Percentiles rank a stretch among this genome's conserved stretches.
phyloP scores from a whole-genome alignment of 1,140 invertebrate genomes.

The Bombus cullumanus region DNA sequence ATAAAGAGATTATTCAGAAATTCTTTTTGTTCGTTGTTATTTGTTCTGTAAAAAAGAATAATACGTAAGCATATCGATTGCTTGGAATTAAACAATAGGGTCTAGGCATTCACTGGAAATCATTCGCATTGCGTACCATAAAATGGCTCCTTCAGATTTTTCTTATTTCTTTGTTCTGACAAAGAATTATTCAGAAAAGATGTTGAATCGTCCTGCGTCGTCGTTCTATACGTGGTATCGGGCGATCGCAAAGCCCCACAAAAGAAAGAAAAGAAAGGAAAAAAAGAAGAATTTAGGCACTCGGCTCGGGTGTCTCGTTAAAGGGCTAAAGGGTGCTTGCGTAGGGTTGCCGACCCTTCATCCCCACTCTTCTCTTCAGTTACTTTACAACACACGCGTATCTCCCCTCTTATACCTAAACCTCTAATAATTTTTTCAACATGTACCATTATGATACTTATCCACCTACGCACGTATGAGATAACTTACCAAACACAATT shows the following conservation, averaged over 20 bases:
- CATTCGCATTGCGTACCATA: conserved; percentile 41
- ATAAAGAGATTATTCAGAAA: neutral
- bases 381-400: neutral
- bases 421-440: conserved; percentile 5
- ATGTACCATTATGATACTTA: conserved; percentile 10
- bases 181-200: conserved; percentile 49
- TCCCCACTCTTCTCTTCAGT: conserved; percentile 23
- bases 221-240: conserved; percentile 47
- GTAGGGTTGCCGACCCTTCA: conserved; percentile 64
- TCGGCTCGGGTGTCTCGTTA: conserved; percentile 54
- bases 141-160: conserved; percentile 33
- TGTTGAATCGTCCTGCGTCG: conserved; percentile 54
- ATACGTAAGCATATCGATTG: conserved; percentile 6
- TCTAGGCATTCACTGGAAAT: conserved; percentile 42
- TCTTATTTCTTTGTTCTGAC: conserved; percentile 33
- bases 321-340: conserved; percentile 41
- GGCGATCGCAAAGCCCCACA: conserved; percentile 39
- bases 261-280: conserved; percentile 21
- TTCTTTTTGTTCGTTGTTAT: neutral
- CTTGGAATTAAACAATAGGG: conserved; percentile 10
- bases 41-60: neutral
- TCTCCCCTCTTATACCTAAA: neutral
- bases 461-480: conserved; percentile 22
- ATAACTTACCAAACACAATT: conserved; percentile 48
- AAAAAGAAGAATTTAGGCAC: conserved; percentile 58